Evolutionary conservation across 2,888 invertebrate genomes (phyloP).

Genomic region (Ophraella communa): DNA sequence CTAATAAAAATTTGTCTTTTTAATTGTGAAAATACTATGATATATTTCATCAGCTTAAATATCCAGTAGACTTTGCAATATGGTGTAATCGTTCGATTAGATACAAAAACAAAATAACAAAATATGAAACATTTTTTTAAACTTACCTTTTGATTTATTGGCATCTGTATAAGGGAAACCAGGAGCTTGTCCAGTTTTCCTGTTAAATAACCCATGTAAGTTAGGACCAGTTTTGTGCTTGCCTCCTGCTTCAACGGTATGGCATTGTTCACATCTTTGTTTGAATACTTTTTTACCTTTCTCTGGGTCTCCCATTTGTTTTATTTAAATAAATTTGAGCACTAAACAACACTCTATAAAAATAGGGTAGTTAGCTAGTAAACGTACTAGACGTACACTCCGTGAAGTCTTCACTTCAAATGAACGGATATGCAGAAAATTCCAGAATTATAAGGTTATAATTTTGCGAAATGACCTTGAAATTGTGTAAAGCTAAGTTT

Average conservation of each 20-base stretch:
- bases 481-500: background rate
- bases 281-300: slow-evolving; percentile 98
- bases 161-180: slow-evolving; percentile 94
- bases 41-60: background rate
- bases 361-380: background rate
- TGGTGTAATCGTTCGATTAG: background rate
- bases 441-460: background rate
- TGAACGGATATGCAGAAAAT: background rate
- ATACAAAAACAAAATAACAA: no score
- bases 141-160: slow-evolving; percentile 90
- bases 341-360: background rate
- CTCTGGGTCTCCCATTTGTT: slow-evolving; percentile 78
- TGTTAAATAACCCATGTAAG: slow-evolving; percentile 87
- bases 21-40: no score
- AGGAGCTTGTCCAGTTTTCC: slow-evolving; percentile 93
- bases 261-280: slow-evolving; percentile 96
- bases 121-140: no score
- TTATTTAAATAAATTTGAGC: background rate
- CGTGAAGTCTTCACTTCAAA: background rate
- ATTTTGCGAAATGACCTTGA: background rate
- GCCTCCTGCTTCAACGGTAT: slow-evolving; percentile 93
- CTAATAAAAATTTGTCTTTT: no score
- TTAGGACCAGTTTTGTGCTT: slow-evolving; percentile 99
- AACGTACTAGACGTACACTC: background rate
- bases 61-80: background rate